phyloP scores from a whole-genome alignment of 2,888 invertebrate species.

The Lasius fuliginosus region DNA sequence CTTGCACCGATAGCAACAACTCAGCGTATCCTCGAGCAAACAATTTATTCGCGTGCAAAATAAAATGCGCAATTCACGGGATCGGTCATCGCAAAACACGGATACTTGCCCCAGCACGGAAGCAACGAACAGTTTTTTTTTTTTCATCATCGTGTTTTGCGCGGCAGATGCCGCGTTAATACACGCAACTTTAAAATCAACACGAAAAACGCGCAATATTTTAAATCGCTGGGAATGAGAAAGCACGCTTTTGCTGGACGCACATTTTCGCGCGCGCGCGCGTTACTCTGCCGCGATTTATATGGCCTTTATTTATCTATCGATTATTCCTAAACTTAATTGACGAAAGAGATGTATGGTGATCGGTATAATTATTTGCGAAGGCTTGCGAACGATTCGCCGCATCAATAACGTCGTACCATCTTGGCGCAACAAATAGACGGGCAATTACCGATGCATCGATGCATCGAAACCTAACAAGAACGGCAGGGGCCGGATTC shows the following conservation, averaged over 20 bases:
- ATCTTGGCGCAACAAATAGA: slow-evolving; percentile 54
- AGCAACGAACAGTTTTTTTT: slow-evolving; percentile 37
- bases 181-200: slow-evolving; percentile 36
- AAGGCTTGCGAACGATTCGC: background rate
- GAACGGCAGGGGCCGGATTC: slow-evolving; percentile 45
- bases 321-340: background rate
- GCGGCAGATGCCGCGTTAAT: slow-evolving; percentile 14
- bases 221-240: background rate
- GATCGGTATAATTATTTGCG: slow-evolving; percentile 24
- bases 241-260: background rate
- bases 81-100: background rate
- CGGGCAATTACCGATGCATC: slow-evolving; percentile 60
- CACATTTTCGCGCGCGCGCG: background rate
- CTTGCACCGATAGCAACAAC: slow-evolving; percentile 20
- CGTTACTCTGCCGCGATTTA: background rate
- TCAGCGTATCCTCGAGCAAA: slow-evolving; percentile 49
- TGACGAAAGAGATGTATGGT: background rate
- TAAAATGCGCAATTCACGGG: slow-evolving; percentile 44
- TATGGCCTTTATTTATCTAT: background rate
- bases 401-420: slow-evolving; percentile 14
- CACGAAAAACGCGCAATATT: slow-evolving; percentile 11
- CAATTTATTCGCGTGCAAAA: slow-evolving; percentile 42
- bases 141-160: slow-evolving; percentile 10
- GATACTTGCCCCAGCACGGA: background rate
- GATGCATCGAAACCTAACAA: slow-evolving; percentile 58